phyloP scores from a whole-genome alignment of 2,888 invertebrate species.

The Pedicia rivosa region DNA sequence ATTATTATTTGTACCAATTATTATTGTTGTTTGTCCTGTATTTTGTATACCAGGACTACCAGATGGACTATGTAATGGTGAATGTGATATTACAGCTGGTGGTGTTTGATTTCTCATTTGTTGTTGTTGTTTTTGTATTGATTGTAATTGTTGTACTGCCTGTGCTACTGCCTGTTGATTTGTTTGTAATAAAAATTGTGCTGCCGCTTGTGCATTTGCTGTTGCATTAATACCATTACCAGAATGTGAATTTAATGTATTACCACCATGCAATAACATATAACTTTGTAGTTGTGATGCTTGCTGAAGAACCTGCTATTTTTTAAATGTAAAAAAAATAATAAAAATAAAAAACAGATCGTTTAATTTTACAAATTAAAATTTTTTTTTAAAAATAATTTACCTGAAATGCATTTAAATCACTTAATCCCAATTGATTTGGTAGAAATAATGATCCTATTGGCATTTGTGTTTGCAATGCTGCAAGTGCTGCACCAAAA shows the following conservation, averaged over 20 bases:
- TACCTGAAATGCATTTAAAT: conserved; percentile 8
- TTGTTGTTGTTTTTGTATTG: conserved; percentile 50
- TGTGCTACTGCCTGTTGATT: conserved; percentile 58
- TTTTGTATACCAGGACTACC: conserved; percentile 26
- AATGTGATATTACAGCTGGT: conserved; percentile 22
- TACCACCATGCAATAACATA: conserved; percentile 19
- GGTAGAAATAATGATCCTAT: conserved; percentile 22
- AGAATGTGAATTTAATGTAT: conserved; percentile 1
- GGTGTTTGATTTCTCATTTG: conserved; percentile 34
- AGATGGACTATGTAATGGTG: conserved; percentile 29
- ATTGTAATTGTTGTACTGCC: conserved; percentile 70
- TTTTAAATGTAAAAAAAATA: too few species aligned
- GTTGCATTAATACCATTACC: conserved; percentile 1
- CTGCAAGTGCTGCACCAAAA: conserved; percentile 16
- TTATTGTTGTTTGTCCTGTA: conserved; percentile 27
- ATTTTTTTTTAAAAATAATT: too few species aligned
- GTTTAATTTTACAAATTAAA: too few species aligned
- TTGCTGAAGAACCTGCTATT: conserved; percentile 21
- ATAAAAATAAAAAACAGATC: too few species aligned
- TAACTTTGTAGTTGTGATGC: conserved; percentile 26
- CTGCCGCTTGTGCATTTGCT: conserved; percentile 33
- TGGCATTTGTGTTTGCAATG: conserved; percentile 19
- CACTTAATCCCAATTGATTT: conserved; percentile 19
- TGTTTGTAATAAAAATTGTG: conserved; percentile 50
- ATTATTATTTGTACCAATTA: conserved; percentile 20